phyloP scores from a whole-genome alignment of 2,797 vertebrate species.

The Morelia viridis region DNA sequence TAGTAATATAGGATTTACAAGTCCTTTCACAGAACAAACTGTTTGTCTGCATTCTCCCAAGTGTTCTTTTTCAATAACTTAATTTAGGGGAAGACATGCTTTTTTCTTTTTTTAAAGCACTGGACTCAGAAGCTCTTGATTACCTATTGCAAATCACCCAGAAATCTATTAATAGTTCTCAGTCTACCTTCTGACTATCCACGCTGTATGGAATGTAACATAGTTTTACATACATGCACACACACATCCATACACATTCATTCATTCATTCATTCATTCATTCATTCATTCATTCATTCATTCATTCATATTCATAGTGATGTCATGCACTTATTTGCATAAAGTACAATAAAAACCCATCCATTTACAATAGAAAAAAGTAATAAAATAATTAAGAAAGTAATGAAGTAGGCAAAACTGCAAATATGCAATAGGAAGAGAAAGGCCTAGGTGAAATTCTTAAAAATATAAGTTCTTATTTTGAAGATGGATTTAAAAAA shows the following conservation, averaged over 20 bases:
- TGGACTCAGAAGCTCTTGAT: not conserved
- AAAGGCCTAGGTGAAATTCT: not conserved
- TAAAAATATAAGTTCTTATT: not conserved
- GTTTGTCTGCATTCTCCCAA: too few species aligned
- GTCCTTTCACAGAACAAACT: too few species aligned
- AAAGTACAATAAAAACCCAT: not conserved
- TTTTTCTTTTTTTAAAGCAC: too few species aligned
- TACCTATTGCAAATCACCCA: not conserved
- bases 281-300: too few species aligned
- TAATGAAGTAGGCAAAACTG: not conserved
- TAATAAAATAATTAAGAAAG: not conserved
- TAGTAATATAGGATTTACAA: too few species aligned
- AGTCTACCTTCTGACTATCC: not conserved
- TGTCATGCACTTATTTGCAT: not conserved
- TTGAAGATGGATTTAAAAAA: not conserved
- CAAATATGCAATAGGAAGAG: not conserved
- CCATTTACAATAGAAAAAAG: not conserved
- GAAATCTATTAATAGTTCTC: not conserved
- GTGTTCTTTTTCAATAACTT: too few species aligned
- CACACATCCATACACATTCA: not conserved
- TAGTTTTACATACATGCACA: not conserved
- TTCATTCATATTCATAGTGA: not conserved
- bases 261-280: too few species aligned
- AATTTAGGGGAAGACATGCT: too few species aligned
- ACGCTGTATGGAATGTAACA: not conserved